A percentile compares a stretch with the other conserved stretches of the same genome.
Conservation (phyloP, 2,888 invertebrate species). For the Rhopalosiphum nymphaeae region DNA sequence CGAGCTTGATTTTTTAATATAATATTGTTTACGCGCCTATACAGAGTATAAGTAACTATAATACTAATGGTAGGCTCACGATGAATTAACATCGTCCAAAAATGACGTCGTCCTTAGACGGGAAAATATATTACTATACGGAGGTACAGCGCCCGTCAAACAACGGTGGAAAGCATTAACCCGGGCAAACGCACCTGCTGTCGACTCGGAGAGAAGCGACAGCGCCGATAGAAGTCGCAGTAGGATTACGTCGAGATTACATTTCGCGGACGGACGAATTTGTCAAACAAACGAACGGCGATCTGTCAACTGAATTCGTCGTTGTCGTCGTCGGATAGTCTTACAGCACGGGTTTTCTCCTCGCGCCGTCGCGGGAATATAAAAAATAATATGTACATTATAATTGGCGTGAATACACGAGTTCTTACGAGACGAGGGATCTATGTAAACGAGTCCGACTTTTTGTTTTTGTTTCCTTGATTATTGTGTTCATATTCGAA, state of each 20-base stretch:
- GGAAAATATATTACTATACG: background rate
- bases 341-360: background rate
- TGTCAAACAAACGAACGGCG: conserved; percentile 43
- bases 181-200: conserved; percentile 45
- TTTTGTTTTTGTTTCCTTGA: background rate
- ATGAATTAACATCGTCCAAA: background rate
- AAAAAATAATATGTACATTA: background rate
- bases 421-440: background rate
- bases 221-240: conserved; percentile 37
- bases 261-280: conserved; percentile 39
- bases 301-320: conserved; percentile 57
- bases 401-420: background rate
- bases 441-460: background rate
- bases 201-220: background rate
- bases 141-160: background rate
- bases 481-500: background rate
- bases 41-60: background rate
- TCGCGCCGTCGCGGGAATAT: background rate
- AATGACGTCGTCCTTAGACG: background rate
- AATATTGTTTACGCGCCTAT: background rate
- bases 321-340: background rate
- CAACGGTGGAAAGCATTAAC: background rate
- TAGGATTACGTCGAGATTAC: conserved; percentile 53
- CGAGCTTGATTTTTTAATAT: background rate
- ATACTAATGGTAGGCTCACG: background rate